Conservation (phyloP, 2,888 invertebrate genomes). For the Drosophila melanosoma region DNA sequence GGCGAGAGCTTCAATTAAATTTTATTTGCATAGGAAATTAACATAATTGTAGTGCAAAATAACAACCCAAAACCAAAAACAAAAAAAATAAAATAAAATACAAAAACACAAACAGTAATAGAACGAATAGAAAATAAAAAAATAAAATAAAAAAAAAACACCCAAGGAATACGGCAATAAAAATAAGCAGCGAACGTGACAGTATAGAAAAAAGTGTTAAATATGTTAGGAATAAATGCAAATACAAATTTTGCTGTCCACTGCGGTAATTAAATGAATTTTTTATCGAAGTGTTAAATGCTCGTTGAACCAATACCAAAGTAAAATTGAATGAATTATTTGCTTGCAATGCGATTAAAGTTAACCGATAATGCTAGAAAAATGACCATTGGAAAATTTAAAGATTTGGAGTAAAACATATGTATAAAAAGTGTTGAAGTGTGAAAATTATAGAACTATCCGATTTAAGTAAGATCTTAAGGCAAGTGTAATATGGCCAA, state of each 20-base stretch:
- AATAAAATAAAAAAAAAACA: conserved; percentile 17
- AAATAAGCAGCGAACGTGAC: conserved; percentile 75
- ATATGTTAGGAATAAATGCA: conserved; percentile 51
- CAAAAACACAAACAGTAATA: conserved; percentile 16
- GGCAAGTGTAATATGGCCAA: no score
- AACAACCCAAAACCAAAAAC: conserved; percentile 68
- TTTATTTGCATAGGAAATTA: conserved; percentile 85
- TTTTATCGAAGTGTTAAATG: conserved; percentile 48
- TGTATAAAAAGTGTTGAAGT: not conserved
- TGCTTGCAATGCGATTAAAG: conserved; percentile 11
- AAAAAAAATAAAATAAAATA: conserved; percentile 34
- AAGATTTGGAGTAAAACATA: not conserved
- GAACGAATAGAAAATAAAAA: not conserved
- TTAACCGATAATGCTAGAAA: not conserved
- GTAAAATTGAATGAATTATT: conserved; percentile 26
- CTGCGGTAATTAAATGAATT: conserved; percentile 63
- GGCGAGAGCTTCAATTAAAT: conserved; percentile 84
- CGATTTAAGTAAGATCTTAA: no score
- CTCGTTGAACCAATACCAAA: conserved; percentile 24
- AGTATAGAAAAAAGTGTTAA: conserved; percentile 66
- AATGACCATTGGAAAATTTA: not conserved
- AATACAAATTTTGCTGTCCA: conserved; percentile 59
- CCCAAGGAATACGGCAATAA: conserved; percentile 59
- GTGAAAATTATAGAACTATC: not conserved
- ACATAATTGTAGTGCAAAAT: conserved; percentile 83